Evolutionary conservation across 2,797 vertebrate genomes (phyloP).

Genomic region (Premnoplex brunnescens): DNA sequence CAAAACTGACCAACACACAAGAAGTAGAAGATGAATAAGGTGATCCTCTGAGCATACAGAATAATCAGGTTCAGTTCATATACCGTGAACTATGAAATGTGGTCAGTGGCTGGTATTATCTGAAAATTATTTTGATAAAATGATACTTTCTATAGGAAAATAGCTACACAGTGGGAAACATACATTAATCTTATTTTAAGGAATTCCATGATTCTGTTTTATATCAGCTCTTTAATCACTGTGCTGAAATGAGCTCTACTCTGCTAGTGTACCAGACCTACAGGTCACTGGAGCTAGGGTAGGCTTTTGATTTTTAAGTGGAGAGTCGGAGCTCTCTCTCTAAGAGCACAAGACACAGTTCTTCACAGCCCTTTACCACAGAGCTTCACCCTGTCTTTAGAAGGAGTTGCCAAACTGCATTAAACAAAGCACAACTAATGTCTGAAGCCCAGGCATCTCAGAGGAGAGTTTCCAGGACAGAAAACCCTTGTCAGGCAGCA

Average conservation of each 20-base stretch:
- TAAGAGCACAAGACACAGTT: background rate
- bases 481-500: background rate
- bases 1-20: background rate
- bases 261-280: background rate
- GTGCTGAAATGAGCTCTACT: background rate
- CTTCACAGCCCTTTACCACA: background rate
- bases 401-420: background rate
- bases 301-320: background rate
- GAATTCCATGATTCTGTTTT: background rate
- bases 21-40: background rate
- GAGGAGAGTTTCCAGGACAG: background rate
- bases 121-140: conserved; percentile 35
- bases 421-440: background rate
- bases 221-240: background rate
- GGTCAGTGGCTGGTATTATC: background rate
- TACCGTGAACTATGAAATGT: conserved; percentile 7
- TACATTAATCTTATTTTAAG: background rate
- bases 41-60: background rate
- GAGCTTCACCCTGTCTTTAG: background rate
- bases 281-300: background rate
- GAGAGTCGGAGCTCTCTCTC: background rate
- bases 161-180: background rate
- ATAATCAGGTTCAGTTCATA: background rate
- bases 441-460: background rate
- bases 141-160: background rate